phyloP scores from a whole-genome alignment of 2,888 invertebrate genomes.

The Lacanobia oleracea region DNA sequence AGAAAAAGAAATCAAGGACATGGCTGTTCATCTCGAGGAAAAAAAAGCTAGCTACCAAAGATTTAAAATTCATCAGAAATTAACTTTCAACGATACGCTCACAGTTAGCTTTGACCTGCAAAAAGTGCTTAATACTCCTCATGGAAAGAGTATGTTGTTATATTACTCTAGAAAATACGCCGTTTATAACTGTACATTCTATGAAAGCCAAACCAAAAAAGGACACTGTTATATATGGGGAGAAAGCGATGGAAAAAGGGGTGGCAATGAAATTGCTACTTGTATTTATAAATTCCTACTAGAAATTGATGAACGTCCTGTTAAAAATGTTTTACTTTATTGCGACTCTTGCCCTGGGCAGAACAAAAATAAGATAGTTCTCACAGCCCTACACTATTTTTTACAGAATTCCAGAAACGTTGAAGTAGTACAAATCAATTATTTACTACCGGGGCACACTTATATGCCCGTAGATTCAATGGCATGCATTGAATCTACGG shows the following conservation, averaged over 20 bases:
- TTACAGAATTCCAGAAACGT: not conserved
- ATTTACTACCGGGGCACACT: no score
- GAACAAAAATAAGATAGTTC: slow-evolving; percentile 33
- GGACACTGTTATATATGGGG: slow-evolving; percentile 2
- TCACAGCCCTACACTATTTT: slow-evolving; percentile 8
- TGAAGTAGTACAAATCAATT: no score
- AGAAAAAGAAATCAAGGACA: slow-evolving; percentile 6
- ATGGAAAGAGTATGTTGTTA: not conserved
- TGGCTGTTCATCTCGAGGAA: slow-evolving; percentile 5
- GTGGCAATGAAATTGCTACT: not conserved
- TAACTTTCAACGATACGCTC: slow-evolving; percentile 7
- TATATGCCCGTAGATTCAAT: no score
- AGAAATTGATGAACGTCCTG: slow-evolving; percentile 20
- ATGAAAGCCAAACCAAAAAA: not conserved
- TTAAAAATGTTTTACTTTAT: slow-evolving; percentile 36
- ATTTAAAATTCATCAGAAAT: slow-evolving; percentile 9
- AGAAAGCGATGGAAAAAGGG: not conserved
- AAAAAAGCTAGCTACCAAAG: slow-evolving; percentile 2
- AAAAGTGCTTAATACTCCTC: not conserved
- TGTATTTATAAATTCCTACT: slow-evolving; percentile 9
- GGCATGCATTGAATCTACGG: no score
- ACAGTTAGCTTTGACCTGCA: not conserved
- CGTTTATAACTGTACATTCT: slow-evolving; percentile 5
- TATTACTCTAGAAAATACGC: slow-evolving; percentile 3
- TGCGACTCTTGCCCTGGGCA: slow-evolving; percentile 36